Conservation (phyloP, 2,888 invertebrate genomes). For the Cistogaster globosa region DNA sequence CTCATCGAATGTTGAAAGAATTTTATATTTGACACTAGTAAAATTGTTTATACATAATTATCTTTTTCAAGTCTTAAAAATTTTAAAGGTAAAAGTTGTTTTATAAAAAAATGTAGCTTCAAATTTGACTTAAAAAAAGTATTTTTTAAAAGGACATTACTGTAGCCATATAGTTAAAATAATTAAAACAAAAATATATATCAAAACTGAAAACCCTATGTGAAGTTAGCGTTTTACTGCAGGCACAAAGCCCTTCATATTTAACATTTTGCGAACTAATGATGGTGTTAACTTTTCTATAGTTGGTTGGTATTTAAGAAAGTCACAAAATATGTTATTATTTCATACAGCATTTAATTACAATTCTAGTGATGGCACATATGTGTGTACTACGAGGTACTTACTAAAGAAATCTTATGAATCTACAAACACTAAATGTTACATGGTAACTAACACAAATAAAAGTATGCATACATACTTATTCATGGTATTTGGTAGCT, state of each 20-base stretch:
- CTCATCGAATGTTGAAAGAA: no score
- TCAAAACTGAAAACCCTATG: constrained; percentile 22
- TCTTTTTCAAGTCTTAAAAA: no score
- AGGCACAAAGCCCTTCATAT: constrained; percentile 24
- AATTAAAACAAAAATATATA: no score
- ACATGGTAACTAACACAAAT: neutral
- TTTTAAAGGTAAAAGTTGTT: no score
- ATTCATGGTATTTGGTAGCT: constrained; percentile 18
- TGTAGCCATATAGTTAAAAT: neutral
- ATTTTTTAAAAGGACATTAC: no score
- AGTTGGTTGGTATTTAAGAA: constrained; percentile 60
- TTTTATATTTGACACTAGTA: no score
- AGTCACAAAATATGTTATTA: constrained; percentile 69
- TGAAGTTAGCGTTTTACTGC: neutral
- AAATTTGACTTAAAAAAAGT: no score
- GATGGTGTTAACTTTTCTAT: constrained; percentile 56
- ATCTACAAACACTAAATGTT: constrained; percentile 1
- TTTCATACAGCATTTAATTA: constrained; percentile 67
- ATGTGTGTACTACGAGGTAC: constrained; percentile 12
- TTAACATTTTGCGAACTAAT: constrained; percentile 61
- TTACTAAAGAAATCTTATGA: constrained; percentile 26
- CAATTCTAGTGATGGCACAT: constrained; percentile 61
- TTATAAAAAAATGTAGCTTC: no score
- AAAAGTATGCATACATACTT: constrained; percentile 2
- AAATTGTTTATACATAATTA: no score